Evolutionary conservation across 37 sponge, comb jelly and placozoan genomes (phyloP).

Genomic region (Axinella damicornis): DNA sequence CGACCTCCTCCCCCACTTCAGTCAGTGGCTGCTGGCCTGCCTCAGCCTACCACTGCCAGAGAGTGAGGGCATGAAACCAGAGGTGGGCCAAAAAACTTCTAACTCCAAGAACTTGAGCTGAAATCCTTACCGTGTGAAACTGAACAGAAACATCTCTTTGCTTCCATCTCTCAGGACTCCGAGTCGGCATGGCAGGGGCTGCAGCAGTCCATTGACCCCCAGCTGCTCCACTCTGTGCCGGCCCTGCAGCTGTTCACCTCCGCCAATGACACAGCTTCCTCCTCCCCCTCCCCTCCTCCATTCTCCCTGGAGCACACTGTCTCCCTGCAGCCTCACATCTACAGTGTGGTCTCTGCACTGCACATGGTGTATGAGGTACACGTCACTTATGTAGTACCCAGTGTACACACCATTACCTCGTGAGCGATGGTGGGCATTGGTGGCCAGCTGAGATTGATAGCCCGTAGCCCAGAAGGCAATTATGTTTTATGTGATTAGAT

Average conservation of each 20-base stretch:
- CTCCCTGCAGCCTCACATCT: neutral
- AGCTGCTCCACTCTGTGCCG: conserved; percentile 24
- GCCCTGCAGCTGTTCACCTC: conserved; percentile 27
- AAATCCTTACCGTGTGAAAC: no score
- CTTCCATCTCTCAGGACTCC: no score
- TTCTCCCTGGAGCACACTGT: neutral
- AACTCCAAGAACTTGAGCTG: no score
- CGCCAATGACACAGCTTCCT: neutral
- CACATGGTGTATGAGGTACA: conserved; percentile 69
- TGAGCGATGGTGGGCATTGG: no score
- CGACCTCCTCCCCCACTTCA: conserved; percentile 27
- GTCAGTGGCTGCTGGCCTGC: conserved; percentile 24
- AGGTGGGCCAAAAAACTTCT: no score
- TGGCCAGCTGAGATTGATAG: no score
- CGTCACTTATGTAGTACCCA: no score
- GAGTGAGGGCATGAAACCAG: no score
- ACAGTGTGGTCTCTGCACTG: conserved; percentile 9
- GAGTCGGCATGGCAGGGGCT: neutral
- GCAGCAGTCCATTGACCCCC: neutral
- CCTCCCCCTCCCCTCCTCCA: neutral
- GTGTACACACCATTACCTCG: no score
- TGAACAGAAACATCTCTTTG: no score
- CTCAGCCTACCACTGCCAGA: neutral
- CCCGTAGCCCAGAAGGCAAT: no score
- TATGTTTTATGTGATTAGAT: no score